Evolutionary conservation across 2,113 vertebrate genomes (phyloP).

Genomic region (Tylochromis polylepis): DNA sequence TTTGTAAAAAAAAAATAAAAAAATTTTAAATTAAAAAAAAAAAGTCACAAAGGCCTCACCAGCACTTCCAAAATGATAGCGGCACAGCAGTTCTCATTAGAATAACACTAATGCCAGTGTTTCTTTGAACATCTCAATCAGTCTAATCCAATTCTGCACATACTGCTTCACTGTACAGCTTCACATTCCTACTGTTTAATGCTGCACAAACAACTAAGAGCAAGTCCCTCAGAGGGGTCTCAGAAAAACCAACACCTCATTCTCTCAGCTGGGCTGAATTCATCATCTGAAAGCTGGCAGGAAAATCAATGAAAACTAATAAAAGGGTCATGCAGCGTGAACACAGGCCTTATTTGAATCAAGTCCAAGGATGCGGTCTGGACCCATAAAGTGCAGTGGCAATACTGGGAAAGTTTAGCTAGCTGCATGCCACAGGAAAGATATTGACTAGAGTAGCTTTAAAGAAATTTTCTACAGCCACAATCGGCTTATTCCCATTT

Average conservation of each 20-base stretch:
- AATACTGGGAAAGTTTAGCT: neutral
- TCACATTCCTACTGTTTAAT: slow-evolving; percentile 19
- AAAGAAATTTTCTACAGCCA: neutral
- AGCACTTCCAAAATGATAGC: neutral
- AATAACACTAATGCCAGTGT: neutral
- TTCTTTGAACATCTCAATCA: slow-evolving; percentile 8
- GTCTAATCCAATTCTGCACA: slow-evolving; percentile 17
- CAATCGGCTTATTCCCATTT: neutral
- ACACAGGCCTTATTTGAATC: slow-evolving; percentile 45
- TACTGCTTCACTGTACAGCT: neutral
- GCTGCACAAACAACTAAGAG: slow-evolving; percentile 6
- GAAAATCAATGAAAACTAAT: slow-evolving; percentile 59
- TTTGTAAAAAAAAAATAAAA: no score
- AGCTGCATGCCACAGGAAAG: neutral
- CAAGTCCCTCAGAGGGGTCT: neutral
- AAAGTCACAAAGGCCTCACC: neutral
- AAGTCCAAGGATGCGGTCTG: slow-evolving; percentile 37
- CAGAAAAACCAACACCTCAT: slow-evolving; percentile 36
- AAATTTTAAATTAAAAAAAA: no score
- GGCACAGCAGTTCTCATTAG: neutral
- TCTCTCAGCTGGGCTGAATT: slow-evolving; percentile 24
- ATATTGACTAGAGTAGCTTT: neutral
- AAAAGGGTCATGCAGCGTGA: slow-evolving; percentile 47
- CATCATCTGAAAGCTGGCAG: slow-evolving; percentile 47
- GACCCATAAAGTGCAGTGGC: neutral